A percentile compares a stretch with the other conserved stretches of the same genome.
These are phyloP conservation scores for Oryzias javanicus DNA, from an alignment of 2,113 vertebrate species.

Conservation along the genomic window DNA sequence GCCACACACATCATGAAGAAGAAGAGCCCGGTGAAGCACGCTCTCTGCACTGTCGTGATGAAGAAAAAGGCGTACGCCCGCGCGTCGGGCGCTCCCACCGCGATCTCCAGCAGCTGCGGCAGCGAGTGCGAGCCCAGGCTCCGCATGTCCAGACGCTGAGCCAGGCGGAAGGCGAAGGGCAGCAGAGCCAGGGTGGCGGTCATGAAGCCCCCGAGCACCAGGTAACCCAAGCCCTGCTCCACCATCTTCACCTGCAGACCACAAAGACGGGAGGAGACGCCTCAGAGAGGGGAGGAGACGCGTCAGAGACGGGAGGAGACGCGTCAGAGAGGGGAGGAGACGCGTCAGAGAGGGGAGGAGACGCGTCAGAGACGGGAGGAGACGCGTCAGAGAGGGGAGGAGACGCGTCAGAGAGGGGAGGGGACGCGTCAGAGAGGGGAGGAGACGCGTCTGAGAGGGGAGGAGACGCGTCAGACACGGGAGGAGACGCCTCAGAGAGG, in stretches of 20 bases:
- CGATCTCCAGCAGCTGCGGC: conserved; percentile 77
- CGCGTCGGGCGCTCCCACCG: conserved; percentile 73
- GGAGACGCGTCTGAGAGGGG: too few relatives aligned
- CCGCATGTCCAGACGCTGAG: conserved; percentile 79
- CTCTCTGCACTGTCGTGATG: conserved; percentile 87
- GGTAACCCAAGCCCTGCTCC: conserved; percentile 92
- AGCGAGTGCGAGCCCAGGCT: conserved; percentile 76
- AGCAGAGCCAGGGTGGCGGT: conserved; percentile 84
- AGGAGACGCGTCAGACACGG: too few relatives aligned
- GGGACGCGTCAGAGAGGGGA: too few relatives aligned
- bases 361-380: too few relatives aligned
- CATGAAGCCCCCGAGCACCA: conserved; percentile 86
- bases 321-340: too few relatives aligned
- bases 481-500: too few relatives aligned
- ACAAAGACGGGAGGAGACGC: background rate
- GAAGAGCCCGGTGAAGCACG: conserved; percentile 91
- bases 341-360: too few relatives aligned
- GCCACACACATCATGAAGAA: conserved; percentile 99
- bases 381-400: too few relatives aligned
- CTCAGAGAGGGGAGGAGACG: background rate
- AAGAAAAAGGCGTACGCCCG: conserved; percentile 74
- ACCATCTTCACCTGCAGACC: conserved; percentile 85
- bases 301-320: too few relatives aligned
- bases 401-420: too few relatives aligned
- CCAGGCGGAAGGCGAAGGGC: conserved; percentile 87